Base-by-base conservation (phyloP, 2,797 vertebrate species). In the Epinephelus coioides region DNA sequence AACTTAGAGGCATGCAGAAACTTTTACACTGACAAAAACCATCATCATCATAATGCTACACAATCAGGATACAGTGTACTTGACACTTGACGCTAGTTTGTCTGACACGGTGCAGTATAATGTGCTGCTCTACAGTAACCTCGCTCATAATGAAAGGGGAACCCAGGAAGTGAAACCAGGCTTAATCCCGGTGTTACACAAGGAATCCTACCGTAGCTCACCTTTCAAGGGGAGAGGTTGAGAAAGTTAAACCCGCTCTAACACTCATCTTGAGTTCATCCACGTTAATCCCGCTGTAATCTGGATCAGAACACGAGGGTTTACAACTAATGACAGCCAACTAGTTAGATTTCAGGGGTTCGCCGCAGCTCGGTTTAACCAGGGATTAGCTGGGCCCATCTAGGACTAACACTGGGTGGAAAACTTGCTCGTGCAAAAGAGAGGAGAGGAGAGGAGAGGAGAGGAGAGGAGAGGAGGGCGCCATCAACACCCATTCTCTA, bases 301-400 rank as follows among this genome's bases (percentile, higher is more conserved):
- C 92, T 93, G 92, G 92, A 94, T 95, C 89, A 93, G 91, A 93
- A 94, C 91, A 88, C 21, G 80, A 61, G 84, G 92, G 89, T 91
- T 94, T 94, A 88, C 75, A 40, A 67, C 91, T 94, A 94, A 94
- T 94, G 93, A 94, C 92, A 93, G 92, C 93, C 91, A 91, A 92
- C 93, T 93, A 94, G 93, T 94, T 94, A 92, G 91, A 92, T 93
- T 93, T 89, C 90, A 88, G 88, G 14, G 69, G 88, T 92, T 89
- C 86, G 53, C 86, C 27, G 73, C 84, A 63, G 89, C 83, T 89
- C 51, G 93, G 88, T 93, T 94, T 92, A 93, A 94, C 90, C 90
- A 78, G 79, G 93, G 93, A 93, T 95, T 95, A 94, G 87, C 87
- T 60, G 70, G 82, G 90, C 83, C 81, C 86, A 78, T 90, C 78